Percentiles rank a stretch among this genome's conserved stretches.
phyloP scores from a whole-genome alignment of 23 tunicate genomes.

The Clavelina lepadiformis region DNA sequence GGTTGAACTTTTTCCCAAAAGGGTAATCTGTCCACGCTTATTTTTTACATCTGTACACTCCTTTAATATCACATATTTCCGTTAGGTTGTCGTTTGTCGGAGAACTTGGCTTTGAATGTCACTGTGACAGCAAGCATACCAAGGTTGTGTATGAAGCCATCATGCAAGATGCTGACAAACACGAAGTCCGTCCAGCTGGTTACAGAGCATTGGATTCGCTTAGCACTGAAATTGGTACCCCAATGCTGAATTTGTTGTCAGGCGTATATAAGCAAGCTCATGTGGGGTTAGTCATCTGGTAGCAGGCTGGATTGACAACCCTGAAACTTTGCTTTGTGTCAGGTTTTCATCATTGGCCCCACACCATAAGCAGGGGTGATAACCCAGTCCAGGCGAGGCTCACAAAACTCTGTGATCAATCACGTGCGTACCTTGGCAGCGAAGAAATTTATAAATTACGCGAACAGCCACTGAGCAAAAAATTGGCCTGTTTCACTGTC shows the following conservation, averaged over 20 bases:
- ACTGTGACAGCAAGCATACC: conserved; percentile 31
- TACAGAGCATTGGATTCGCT: conserved; percentile 62
- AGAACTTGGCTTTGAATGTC: conserved; percentile 52
- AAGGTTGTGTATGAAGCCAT: conserved; percentile 15
- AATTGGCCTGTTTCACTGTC: conserved; percentile 48
- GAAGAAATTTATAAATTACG: conserved; percentile 16
- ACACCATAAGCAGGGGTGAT: conserved; percentile 37
- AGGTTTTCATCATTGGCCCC: conserved; percentile 94
- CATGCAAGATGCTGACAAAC: conserved; percentile 17
- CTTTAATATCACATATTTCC: no score
- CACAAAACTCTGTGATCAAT: conserved; percentile 32
- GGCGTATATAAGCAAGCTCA: no score
- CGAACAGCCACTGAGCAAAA: conserved; percentile 9
- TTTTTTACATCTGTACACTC: no score
- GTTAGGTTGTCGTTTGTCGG: conserved; percentile 88
- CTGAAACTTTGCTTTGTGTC: neutral
- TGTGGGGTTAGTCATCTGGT: no score
- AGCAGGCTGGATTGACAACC: no score
- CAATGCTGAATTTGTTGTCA: no score
- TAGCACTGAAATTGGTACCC: conserved; percentile 37
- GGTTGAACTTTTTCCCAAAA: no score
- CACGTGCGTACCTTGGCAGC: conserved; percentile 21
- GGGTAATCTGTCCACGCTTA: no score
- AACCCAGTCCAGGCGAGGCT: conserved; percentile 48
- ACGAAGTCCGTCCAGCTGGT: conserved; percentile 46